Evolutionary conservation across 2,113 vertebrate species (phyloP), one percentile per base, ranked within the genome.

Genomic region (Cynocephalus volans): DNA sequence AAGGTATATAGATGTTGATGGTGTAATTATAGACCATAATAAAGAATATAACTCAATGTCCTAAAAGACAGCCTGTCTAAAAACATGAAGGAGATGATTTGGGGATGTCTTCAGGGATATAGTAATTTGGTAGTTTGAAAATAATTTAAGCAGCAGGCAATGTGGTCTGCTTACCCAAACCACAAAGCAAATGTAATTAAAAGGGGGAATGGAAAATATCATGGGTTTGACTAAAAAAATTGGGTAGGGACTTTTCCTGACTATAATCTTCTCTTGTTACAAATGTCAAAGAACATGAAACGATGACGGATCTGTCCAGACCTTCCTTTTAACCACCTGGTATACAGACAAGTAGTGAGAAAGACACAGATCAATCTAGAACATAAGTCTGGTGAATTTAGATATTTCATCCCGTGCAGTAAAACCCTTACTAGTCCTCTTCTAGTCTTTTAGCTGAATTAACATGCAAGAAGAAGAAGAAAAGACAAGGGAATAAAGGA

Each of bases 151-250:
- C 97, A 97, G 96, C 92, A 95, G 89, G 91, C 93, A 92, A 87
- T 77, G 93, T 86, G 88, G 97, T 77, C 56, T 95, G 45, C 90
- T 97, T 95, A 97, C 67, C 87, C 91, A 96, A 97, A 93, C 96
- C 95, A 96, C 92, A 98, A 76, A 80, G 80, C 76, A 97, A 96
- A 96, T 80, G 52, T 69, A 64, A 98, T 97, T 89, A 72, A 97
- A 98, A 98, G 60, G 86, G 96, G 93, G 89, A 45, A 80, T 89
- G 91, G 97, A 98, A 98, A 96, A 94, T 95, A 92, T 21, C 95
- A 72, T 92, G 86, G 76, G 77, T 93, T 90, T 95, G 9, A 48
- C 92, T 64, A 48, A 6, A 56, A 73, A 93, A 92, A 77, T 0
- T 48, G 52, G 84, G 52, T 88, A 64, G 82, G 67, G 50, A 90